Percentiles rank a stretch among this genome's conserved stretches.
Evolutionary conservation across 2,888 invertebrate genomes (phyloP).

Genomic region (Lepidocyrtoides sp.): DNA sequence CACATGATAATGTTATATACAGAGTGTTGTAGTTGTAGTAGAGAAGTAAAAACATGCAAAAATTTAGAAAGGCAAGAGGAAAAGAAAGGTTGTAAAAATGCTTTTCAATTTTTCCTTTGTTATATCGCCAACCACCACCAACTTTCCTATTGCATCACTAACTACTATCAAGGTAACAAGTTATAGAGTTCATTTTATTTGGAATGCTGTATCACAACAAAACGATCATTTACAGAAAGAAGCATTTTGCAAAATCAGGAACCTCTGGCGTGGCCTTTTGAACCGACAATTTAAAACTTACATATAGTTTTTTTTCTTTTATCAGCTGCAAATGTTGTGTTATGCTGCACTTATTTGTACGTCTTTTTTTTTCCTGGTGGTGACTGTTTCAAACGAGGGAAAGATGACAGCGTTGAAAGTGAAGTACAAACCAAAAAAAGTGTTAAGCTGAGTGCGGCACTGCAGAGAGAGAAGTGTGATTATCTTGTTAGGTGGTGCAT

Average conservation of each 20-base stretch:
- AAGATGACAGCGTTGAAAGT: background rate
- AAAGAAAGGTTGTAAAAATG: too few species aligned
- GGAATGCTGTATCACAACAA: background rate
- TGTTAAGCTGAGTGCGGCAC: background rate
- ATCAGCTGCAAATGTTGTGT: background rate
- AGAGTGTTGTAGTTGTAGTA: too few species aligned
- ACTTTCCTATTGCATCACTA: too few species aligned
- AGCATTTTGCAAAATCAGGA: slow-evolving; percentile 4
- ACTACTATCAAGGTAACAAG: slow-evolving; percentile 17
- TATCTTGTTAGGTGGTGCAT: too few species aligned
- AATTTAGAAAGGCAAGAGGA: too few species aligned
- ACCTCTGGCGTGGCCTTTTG: slow-evolving; percentile 24
- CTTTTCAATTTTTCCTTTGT: too few species aligned
- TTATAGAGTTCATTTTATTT: background rate
- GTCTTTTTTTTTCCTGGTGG: background rate
- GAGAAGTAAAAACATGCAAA: too few species aligned
- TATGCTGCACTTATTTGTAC: background rate
- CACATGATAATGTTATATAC: background rate
- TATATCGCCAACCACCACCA: too few species aligned
- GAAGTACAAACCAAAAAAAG: too few species aligned
- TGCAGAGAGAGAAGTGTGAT: background rate
- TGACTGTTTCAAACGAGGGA: slow-evolving; percentile 8
- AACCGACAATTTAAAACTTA: background rate
- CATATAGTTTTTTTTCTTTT: background rate
- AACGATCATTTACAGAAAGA: background rate